Evolutionary conservation across 1,140 invertebrate genomes (phyloP).

Genomic region (Drosophila gunungcola): DNA sequence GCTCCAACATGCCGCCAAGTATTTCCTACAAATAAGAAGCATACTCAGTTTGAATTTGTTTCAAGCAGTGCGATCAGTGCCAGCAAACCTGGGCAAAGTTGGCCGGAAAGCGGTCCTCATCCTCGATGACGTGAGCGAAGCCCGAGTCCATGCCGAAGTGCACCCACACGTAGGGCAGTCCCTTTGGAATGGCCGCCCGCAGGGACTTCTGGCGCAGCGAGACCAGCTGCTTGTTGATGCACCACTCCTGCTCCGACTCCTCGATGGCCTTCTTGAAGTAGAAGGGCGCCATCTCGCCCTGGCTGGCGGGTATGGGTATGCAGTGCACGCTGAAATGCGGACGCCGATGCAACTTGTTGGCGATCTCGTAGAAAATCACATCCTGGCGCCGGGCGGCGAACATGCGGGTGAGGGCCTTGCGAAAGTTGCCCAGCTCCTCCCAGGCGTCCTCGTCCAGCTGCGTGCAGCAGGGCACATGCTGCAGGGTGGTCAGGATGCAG

Average conservation of each 20-base stretch:
- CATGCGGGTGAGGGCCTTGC: constrained; percentile 91
- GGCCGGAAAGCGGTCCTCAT: constrained; percentile 93
- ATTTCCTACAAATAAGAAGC: constrained; percentile 90
- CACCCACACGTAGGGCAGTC: constrained; percentile 96
- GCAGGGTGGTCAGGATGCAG: constrained; percentile 94
- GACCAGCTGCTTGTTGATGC: constrained; percentile 97
- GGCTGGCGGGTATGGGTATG: constrained; percentile 91
- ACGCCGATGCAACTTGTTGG: constrained; percentile 89
- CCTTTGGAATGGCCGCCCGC: constrained; percentile 94
- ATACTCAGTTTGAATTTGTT: not conserved
- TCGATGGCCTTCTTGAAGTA: constrained; percentile 99
- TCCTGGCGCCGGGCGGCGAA: constrained; percentile 90
- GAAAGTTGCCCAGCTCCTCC: constrained; percentile 92
- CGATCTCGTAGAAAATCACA: constrained; percentile 96
- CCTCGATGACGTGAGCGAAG: constrained; percentile 98
- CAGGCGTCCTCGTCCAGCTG: constrained; percentile 97
- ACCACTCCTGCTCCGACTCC: constrained; percentile 97
- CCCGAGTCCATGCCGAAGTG: constrained; percentile 96
- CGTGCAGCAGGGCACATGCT: constrained; percentile 91
- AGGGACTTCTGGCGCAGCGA: constrained; percentile 91
- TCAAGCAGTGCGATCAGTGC: not conserved
- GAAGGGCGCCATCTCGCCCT: constrained; percentile 91
- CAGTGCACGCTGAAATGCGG: constrained; percentile 96
- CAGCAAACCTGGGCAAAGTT: constrained; percentile 94
- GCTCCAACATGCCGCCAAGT: constrained; percentile 96